These are phyloP conservation scores for Leptobrachium leishanense DNA, from an alignment of 2,113 vertebrate species.

Conservation along the genomic window DNA sequence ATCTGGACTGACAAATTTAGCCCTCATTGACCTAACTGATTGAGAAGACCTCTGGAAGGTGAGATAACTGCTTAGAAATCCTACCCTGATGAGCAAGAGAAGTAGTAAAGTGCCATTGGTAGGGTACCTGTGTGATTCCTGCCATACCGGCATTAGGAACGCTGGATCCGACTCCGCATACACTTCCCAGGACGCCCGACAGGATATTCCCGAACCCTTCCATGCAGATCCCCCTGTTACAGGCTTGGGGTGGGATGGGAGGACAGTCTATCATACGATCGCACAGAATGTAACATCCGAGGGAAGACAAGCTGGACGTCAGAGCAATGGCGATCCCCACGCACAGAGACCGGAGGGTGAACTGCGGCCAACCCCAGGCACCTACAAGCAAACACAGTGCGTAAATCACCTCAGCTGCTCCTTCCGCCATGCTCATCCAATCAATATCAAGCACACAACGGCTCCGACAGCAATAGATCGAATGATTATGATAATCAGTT, in stretches of 20 bases:
- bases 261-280: slow-evolving; percentile 63
- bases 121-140: slow-evolving; percentile 73
- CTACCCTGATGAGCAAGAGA: too few relatives aligned
- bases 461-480: too few relatives aligned
- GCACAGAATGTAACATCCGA: slow-evolving; percentile 74
- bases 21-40: too few relatives aligned
- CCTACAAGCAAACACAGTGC: slow-evolving; percentile 53
- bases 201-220: slow-evolving; percentile 77
- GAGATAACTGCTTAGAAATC: too few relatives aligned
- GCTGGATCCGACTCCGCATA: slow-evolving; percentile 69
- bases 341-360: slow-evolving; percentile 64
- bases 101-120: background rate
- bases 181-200: slow-evolving; percentile 72
- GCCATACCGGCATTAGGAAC: slow-evolving; percentile 69
- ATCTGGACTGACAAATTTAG: too few relatives aligned
- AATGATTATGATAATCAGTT: too few relatives aligned
- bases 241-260: slow-evolving; percentile 59
- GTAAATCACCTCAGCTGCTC: background rate
- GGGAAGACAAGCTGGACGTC: slow-evolving; percentile 69
- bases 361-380: slow-evolving; percentile 65
- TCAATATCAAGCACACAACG: background rate
- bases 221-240: slow-evolving; percentile 72
- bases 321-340: slow-evolving; percentile 74
- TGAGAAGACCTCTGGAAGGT: too few relatives aligned
- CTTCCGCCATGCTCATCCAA: background rate